Conservation (phyloP, 2,113 vertebrate genomes). For the Malurus alboscapulatus region DNA sequence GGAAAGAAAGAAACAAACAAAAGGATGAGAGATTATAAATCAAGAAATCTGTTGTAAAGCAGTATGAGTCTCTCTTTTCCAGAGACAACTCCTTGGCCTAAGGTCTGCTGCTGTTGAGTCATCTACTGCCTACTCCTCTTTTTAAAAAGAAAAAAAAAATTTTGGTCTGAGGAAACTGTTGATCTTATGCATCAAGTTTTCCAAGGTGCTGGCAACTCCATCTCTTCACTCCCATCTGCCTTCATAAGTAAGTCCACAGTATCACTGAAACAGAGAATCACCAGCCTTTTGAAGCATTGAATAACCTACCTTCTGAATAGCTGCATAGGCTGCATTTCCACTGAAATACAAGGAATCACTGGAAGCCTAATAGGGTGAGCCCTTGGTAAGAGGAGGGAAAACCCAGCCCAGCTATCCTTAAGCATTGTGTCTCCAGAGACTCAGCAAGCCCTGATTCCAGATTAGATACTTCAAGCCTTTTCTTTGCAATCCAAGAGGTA, state of each 20-base stretch:
- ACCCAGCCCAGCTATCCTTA: neutral
- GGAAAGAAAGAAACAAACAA: constrained; percentile 30
- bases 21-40: constrained; percentile 58
- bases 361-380: neutral
- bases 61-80: constrained; percentile 35
- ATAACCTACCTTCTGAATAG: constrained; percentile 27
- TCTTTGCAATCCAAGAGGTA: neutral
- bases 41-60: constrained; percentile 42
- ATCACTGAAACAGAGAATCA: neutral
- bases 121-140: constrained; percentile 6
- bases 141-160: neutral
- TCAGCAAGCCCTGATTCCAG: neutral
- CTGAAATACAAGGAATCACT: neutral
- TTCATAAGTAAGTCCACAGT: neutral
- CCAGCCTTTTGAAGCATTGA: neutral
- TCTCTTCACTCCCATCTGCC: neutral
- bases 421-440: neutral
- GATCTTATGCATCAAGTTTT: constrained; percentile 12
- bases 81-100: neutral
- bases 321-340: neutral
- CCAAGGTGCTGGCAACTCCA: constrained; percentile 27
- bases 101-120: constrained; percentile 34
- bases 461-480: neutral
- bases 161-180: neutral
- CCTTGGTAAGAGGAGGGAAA: neutral